A percentile compares a stretch with the other conserved stretches of the same genome.
Conservation (phyloP, 2,113 vertebrate genomes). For the Dascyllus trimaculatus region DNA sequence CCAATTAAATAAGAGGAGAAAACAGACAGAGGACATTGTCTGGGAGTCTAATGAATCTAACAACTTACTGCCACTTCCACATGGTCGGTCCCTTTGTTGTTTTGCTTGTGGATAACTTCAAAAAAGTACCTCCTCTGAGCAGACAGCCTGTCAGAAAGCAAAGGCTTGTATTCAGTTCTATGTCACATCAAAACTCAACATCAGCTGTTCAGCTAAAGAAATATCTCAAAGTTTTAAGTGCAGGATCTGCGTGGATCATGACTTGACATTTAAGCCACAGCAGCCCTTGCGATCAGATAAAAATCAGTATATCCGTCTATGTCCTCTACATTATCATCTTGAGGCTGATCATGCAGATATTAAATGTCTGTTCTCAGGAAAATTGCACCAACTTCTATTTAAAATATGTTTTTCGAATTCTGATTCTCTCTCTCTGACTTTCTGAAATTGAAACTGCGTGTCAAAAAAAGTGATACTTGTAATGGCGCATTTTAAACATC, state of each 20-base stretch:
- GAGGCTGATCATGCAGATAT: background rate
- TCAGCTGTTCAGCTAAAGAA: background rate
- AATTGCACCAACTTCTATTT: background rate
- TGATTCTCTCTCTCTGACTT: too few species aligned
- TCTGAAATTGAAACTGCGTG: background rate
- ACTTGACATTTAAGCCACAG: background rate
- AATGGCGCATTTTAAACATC: background rate
- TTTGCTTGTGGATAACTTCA: constrained; percentile 94
- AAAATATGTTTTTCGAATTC: background rate
- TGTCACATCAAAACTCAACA: background rate
- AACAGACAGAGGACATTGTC: background rate
- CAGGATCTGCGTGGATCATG: background rate
- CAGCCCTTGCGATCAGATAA: background rate
- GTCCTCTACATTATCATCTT: background rate
- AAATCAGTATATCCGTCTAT: background rate
- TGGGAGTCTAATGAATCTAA: background rate
- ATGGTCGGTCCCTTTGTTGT: constrained; percentile 90
- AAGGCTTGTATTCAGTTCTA: background rate
- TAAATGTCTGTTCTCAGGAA: background rate
- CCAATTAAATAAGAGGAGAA: background rate
- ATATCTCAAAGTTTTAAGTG: background rate
- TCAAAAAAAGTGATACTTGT: background rate
- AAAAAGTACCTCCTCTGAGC: constrained; percentile 90
- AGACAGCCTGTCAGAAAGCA: constrained; percentile 83
- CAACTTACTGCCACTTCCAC: constrained; percentile 93